phyloP scores from a whole-genome alignment of 2,888 invertebrate species.

The Sinotaia quadrata region DNA sequence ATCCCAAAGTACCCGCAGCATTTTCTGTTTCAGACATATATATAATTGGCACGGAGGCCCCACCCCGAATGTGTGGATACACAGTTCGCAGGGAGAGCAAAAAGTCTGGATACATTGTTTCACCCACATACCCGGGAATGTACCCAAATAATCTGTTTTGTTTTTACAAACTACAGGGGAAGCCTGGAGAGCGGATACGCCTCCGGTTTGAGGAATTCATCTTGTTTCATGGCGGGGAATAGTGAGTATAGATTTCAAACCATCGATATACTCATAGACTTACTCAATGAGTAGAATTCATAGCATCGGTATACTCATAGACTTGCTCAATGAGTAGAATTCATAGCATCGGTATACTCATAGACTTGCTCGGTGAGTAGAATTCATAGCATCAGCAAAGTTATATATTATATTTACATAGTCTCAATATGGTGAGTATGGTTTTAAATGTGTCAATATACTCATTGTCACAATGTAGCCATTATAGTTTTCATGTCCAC shows the following conservation, averaged over 20 bases:
- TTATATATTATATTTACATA: too few relatives aligned
- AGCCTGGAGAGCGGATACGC: conserved; percentile 90
- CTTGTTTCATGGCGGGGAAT: conserved; percentile 97
- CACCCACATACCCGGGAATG: conserved; percentile 98
- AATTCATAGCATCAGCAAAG: too few relatives aligned
- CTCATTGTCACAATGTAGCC: too few relatives aligned
- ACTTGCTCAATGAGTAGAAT: too few relatives aligned
- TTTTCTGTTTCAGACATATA: conserved; percentile 77
- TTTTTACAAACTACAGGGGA: conserved; percentile 86
- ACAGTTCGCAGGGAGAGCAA: conserved; percentile 82
- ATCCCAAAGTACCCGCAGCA: conserved; percentile 41
- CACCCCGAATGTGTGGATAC: conserved; percentile 86
- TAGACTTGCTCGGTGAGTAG: too few relatives aligned
- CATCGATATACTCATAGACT: neutral
- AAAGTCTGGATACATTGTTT: conserved; percentile 89
- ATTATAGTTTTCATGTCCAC: too few relatives aligned
- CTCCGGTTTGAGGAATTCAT: conserved; percentile 98
- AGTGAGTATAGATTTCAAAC: conserved; percentile 79
- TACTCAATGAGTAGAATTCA: neutral
- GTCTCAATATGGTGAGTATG: too few relatives aligned
- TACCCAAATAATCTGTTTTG: conserved; percentile 97
- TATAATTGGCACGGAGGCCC: conserved; percentile 90
- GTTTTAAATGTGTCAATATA: too few relatives aligned
- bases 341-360: too few relatives aligned
- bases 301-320: neutral